phyloP scores from a whole-genome alignment of 2,113 vertebrate genomes.

The Centropristis striata region DNA sequence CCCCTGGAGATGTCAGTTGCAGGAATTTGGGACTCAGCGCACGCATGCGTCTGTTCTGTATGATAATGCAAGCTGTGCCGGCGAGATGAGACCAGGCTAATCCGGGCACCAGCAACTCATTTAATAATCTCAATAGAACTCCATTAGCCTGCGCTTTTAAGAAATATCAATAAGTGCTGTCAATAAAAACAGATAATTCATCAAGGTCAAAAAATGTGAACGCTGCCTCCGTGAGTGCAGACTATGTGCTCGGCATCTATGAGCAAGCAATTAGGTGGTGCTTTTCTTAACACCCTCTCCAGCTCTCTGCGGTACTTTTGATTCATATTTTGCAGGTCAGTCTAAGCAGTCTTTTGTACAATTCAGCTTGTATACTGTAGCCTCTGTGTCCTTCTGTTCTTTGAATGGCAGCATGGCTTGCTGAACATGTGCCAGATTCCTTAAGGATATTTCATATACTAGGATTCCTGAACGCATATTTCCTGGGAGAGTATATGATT shows the following conservation, averaged over 20 bases:
- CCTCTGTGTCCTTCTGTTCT: slow-evolving; percentile 37
- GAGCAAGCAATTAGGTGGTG: slow-evolving; percentile 75
- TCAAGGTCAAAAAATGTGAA: slow-evolving; percentile 84
- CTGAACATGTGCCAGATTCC: slow-evolving; percentile 53
- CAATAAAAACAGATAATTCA: slow-evolving; percentile 84
- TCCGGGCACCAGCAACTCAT: slow-evolving; percentile 80
- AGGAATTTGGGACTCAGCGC: slow-evolving; percentile 84
- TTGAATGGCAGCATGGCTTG: slow-evolving; percentile 21
- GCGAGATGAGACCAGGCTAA: slow-evolving; percentile 82
- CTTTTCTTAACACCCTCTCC: slow-evolving; percentile 60
- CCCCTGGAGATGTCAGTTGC: slow-evolving; percentile 81
- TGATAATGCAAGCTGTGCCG: slow-evolving; percentile 82
- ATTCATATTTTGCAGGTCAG: slow-evolving; percentile 64
- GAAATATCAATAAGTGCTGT: slow-evolving; percentile 86
- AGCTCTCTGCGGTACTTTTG: slow-evolving; percentile 54
- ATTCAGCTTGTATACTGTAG: slow-evolving; percentile 46
- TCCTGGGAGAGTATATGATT: slow-evolving; percentile 9
- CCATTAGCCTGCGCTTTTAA: slow-evolving; percentile 83
- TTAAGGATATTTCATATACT: slow-evolving; percentile 42
- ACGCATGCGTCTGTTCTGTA: slow-evolving; percentile 83
- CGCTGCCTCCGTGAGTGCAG: slow-evolving; percentile 60
- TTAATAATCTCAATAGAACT: slow-evolving; percentile 85
- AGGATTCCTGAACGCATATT: slow-evolving; percentile 19
- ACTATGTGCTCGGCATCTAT: slow-evolving; percentile 64
- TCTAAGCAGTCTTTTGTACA: slow-evolving; percentile 50